Evolutionary conservation across 2,888 invertebrate genomes (phyloP), one percentile per base, ranked within the genome.

Genomic region (Brenthis ino): DNA sequence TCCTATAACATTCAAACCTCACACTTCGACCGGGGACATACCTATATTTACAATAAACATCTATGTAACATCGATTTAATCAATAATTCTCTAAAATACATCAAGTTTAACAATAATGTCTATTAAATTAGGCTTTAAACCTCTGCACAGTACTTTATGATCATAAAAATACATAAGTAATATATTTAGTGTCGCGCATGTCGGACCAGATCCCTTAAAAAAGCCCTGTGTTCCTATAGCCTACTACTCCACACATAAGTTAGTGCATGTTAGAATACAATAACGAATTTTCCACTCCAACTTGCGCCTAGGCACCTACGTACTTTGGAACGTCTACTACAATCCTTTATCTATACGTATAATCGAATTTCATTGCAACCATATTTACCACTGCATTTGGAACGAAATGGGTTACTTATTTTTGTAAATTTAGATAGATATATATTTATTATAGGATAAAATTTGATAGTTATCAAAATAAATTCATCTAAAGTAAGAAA

Each of bases 31-130:
- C 82, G 84, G 77, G 74, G 78, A 84, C 86, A 86, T 80, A 84
- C 83, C 87, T 88, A 85, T 89, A 91, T 89, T 85, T 91, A 93
- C 91, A 92, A 84, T 92, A 91, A 92, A 93, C 91, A 93, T 91
- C 92, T 92, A 92, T 91, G 79, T 91, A 93, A 93, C 93, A 92
- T 92, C 93, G 87, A 93, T 91, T 90, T 88, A 84, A 89, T 91
- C 87, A 92, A 91, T 91, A 92, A 88, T 89, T 85, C 77, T 92
- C 92, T 92, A 92, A 92, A 93, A 92, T 92, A 93, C 92, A 92
- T 87, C 89, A 87, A 92, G 82, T 88, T 72, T 87, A 92, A 92
- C 91, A 93, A 92, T 90, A 89, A 89, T 88, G 83, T 83, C 86
- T 87, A 88, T 79, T 85, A 80, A 84, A 81, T 91, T 91, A 91